Conservation (phyloP, 2,888 invertebrate species). For the Drosophila lacicola region DNA sequence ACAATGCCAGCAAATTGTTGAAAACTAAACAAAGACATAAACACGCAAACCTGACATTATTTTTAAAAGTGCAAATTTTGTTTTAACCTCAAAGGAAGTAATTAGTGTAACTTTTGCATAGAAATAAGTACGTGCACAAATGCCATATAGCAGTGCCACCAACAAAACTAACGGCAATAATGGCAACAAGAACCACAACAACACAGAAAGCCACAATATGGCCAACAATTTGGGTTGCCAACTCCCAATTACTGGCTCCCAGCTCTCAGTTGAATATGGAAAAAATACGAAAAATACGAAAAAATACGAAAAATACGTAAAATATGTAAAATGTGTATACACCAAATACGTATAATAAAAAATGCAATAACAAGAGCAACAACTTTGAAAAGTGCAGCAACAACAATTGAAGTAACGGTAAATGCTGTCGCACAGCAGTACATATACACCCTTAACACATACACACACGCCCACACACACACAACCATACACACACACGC, state of each 20-base stretch:
- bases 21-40: conserved; percentile 83
- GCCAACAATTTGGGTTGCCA: conserved; percentile 24
- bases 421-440: conserved; percentile 47
- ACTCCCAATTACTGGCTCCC: background rate
- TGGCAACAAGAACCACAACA: conserved; percentile 23
- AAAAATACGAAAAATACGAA: conserved; percentile 8
- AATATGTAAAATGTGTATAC: conserved; percentile 17
- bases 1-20: conserved; percentile 44
- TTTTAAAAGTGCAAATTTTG: conserved; percentile 84
- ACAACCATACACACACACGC: conserved; percentile 2
- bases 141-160: conserved; percentile 28
- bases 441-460: conserved; percentile 6
- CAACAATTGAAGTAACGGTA: conserved; percentile 49
- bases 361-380: conserved; percentile 72
- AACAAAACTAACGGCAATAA: conserved; percentile 32
- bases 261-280: conserved; percentile 1
- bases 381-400: conserved; percentile 67
- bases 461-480: conserved; percentile 3
- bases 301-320: conserved; percentile 4
- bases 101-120: conserved; percentile 77
- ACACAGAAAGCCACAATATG: conserved; percentile 33
- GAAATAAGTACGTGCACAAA: conserved; percentile 73
- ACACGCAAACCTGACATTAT: conserved; percentile 84
- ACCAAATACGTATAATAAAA: conserved; percentile 61
- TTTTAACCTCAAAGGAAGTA: conserved; percentile 83